A percentile compares a stretch with the other conserved stretches of the same genome.
Evolutionary conservation across 2,113 vertebrate genomes (phyloP).

Genomic region (Paralichthys olivaceus): DNA sequence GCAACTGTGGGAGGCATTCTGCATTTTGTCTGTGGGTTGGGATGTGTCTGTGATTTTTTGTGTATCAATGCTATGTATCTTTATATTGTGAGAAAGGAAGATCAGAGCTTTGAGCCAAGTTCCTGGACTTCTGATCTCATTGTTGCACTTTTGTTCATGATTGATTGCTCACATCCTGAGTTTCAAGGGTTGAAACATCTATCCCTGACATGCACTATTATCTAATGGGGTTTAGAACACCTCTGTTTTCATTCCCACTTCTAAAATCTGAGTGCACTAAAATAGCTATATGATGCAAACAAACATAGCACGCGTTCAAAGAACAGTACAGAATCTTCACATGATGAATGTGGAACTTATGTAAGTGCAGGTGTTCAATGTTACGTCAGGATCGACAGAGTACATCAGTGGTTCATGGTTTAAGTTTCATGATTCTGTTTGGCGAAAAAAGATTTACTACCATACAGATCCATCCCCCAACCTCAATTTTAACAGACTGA

Average conservation of each 20-base stretch:
- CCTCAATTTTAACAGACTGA: neutral
- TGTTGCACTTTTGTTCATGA: too few species aligned
- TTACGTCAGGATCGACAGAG: neutral
- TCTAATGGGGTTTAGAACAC: neutral
- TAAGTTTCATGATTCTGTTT: neutral
- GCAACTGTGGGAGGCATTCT: too few species aligned
- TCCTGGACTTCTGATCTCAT: too few species aligned
- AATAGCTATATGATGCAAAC: neutral
- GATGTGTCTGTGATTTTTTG: too few species aligned
- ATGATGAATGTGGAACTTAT: slow-evolving; percentile 16
- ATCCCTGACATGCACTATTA: slow-evolving; percentile 15
- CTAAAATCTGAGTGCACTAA: neutral
- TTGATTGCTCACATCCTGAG: too few species aligned
- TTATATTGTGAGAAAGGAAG: too few species aligned
- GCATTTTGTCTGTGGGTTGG: too few species aligned
- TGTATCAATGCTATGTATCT: too few species aligned
- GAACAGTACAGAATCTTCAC: slow-evolving; percentile 4
- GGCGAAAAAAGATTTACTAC: neutral
- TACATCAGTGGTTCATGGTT: neutral
- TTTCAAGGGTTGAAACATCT: too few species aligned
- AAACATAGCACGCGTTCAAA: neutral
- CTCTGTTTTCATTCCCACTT: neutral
- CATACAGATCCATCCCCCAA: neutral
- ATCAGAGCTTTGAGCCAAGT: too few species aligned
- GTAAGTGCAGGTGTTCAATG: slow-evolving; percentile 3